phyloP scores from a whole-genome alignment of 2,113 vertebrate genomes.

The Microcebus griseorufus region DNA sequence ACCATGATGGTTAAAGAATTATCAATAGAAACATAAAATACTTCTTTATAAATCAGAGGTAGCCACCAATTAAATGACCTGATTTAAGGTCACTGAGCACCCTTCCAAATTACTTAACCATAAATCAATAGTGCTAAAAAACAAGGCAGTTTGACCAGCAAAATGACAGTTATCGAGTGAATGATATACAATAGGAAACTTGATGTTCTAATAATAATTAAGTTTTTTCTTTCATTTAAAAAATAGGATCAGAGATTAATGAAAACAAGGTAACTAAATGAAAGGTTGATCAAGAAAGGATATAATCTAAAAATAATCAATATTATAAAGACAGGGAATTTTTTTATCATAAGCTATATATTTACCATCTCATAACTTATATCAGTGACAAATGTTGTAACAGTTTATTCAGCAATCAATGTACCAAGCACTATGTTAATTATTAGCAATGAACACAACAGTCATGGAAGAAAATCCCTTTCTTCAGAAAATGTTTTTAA shows the following conservation, averaged over 20 bases:
- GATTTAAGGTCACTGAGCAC: neutral
- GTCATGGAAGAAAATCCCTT: neutral
- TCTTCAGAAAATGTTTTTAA: neutral
- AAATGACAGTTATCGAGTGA: neutral
- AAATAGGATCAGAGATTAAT: neutral
- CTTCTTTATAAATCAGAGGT: neutral
- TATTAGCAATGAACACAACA: neutral
- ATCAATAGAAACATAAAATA: neutral
- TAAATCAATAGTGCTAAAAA: neutral
- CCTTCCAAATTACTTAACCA: neutral
- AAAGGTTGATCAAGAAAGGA: slow-evolving; percentile 30
- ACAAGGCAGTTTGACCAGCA: neutral
- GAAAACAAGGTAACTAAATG: neutral
- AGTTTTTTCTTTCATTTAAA: neutral
- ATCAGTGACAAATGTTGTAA: neutral
- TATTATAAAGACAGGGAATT: neutral
- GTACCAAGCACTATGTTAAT: neutral
- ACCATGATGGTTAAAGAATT: neutral
- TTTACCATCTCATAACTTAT: neutral
- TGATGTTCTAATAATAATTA: neutral
- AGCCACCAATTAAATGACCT: neutral
- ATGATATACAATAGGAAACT: neutral
- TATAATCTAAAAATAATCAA: neutral
- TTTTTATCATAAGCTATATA: neutral
- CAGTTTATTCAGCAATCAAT: neutral